Evolutionary conservation across 2,888 invertebrate genomes (phyloP), one percentile per base, ranked within the genome.

Genomic region (Chouioia cunea): DNA sequence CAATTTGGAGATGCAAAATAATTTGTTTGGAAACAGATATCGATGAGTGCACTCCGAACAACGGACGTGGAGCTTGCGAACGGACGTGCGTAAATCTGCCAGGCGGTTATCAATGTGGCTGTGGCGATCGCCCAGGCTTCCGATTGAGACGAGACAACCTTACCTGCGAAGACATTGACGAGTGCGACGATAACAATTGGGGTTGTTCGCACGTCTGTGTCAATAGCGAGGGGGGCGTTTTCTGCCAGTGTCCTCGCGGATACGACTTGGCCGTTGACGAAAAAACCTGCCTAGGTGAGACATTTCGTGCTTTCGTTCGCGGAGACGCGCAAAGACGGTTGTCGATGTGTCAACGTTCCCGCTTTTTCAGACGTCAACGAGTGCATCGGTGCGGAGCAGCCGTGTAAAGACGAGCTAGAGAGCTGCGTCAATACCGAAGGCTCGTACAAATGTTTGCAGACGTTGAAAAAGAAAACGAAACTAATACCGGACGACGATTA

Each of bases 31-130:
- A 57, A 62, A 74, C 81, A 88, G 90, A 90, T 82, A 85, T 89
- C 75, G 89, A 91, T 82, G 91, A 91, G 82, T 91, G 91, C 78
- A 83, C 89, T 36, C 82, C 89, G 76, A 88, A 90, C 77, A 90
- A 90, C 81, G 91, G 90, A 23, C 88, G 87, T 77, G 91, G 90
- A 8, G 90, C 90, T 15, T 92, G 91, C 79, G 89, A 91, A 81
- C 90, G 90, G 77, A 86, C 86, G 52, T 92, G 91, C 80, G 81
- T 82, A 73, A 91, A 91, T 81, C 87, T 86, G 48, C 86, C 87
- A 77, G 90, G 91, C 48, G 86, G 88, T 73, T 91, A 90, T 83
- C 82, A 83, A 74, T 91, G 91, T 80, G 86, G 87, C 68, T 91
- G 91, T 79, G 85, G 85, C 67, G 85, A 87, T 74, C 84, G 90